These are phyloP conservation scores for Tenrec ecaudatus DNA, from an alignment of 2,113 vertebrate genomes.

Conservation along the genomic window DNA sequence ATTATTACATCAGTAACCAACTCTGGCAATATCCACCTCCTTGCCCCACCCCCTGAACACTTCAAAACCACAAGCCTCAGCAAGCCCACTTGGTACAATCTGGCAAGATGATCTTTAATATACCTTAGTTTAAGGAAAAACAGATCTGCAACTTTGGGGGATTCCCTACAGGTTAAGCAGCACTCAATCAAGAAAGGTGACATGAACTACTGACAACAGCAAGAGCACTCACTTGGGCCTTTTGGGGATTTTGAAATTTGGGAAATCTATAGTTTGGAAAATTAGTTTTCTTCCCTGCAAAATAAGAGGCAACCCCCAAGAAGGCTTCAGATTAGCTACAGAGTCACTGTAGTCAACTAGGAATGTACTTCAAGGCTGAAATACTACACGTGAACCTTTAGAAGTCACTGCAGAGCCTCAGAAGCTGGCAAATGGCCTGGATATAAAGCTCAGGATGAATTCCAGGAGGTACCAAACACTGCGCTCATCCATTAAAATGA, in stretches of 20 bases:
- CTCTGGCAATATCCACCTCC: neutral
- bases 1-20: neutral
- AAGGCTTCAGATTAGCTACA: conserved; percentile 6
- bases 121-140: neutral
- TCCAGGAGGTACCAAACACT: neutral
- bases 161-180: conserved; percentile 39
- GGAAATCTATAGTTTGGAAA: neutral
- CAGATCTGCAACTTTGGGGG: neutral
- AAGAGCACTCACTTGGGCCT: neutral
- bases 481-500: neutral
- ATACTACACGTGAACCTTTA: conserved; percentile 41
- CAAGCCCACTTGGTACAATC: neutral
- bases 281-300: neutral
- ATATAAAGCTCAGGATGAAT: conserved; percentile 29
- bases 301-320: neutral
- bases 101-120: neutral
- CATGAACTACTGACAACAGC: neutral
- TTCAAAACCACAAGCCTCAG: neutral
- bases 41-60: neutral
- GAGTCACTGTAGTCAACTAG: neutral
- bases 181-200: neutral
- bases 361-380: conserved; percentile 34
- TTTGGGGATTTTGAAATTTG: neutral
- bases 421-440: neutral
- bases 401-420: neutral